phyloP scores from a whole-genome alignment of 2,797 vertebrate genomes.

The Poeciliopsis infans region DNA sequence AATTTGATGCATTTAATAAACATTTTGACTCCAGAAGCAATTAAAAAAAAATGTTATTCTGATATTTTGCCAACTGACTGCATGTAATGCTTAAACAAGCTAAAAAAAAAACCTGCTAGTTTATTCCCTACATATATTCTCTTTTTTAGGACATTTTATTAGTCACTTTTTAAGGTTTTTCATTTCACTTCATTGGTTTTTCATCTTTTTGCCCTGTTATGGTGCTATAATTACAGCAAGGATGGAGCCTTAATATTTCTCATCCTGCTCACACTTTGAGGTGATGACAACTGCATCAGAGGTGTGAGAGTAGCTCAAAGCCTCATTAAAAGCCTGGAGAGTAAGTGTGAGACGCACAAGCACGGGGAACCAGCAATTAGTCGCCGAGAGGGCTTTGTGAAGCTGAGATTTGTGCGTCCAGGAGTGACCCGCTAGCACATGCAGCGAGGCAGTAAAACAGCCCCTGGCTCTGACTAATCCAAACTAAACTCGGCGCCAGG shows the following conservation, averaged over 20 bases:
- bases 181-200: slow-evolving; percentile 12
- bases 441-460: slow-evolving; percentile 42
- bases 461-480: slow-evolving; percentile 24
- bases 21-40: not conserved
- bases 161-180: slow-evolving; percentile 30
- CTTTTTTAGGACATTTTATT: slow-evolving; percentile 32
- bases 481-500: slow-evolving; percentile 33
- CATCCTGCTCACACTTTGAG: slow-evolving; percentile 9
- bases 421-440: slow-evolving; percentile 28
- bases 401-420: slow-evolving; percentile 39
- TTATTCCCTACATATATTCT: slow-evolving; percentile 50
- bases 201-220: slow-evolving; percentile 24
- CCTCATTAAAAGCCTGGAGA: slow-evolving; percentile 27
- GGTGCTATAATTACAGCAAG: slow-evolving; percentile 38
- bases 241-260: slow-evolving; percentile 13
- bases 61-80: not conserved
- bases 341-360: slow-evolving; percentile 27
- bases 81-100: slow-evolving; percentile 18
- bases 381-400: slow-evolving; percentile 11
- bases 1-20: not conserved
- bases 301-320: slow-evolving; percentile 54
- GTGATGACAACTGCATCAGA: slow-evolving; percentile 60
- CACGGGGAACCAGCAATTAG: slow-evolving; percentile 36
- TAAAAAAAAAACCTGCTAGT: slow-evolving; percentile 38
- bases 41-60: not conserved